Evolutionary conservation across 2,113 vertebrate species (phyloP).

Genomic region (Centropristis striata): DNA sequence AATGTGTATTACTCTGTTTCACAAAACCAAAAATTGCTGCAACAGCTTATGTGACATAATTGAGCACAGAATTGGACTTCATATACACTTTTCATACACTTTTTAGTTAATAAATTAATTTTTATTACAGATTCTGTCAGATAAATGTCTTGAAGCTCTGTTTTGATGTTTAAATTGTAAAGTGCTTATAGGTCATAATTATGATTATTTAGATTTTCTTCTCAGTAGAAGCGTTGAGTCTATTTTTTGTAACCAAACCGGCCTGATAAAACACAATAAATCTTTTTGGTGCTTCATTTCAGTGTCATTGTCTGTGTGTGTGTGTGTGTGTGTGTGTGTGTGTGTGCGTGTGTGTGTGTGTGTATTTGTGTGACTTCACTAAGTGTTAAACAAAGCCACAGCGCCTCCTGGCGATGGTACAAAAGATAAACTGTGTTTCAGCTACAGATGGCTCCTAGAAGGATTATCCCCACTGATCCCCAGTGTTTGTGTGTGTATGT

Average conservation of each 20-base stretch:
- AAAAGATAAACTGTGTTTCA: background rate
- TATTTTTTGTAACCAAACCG: constrained; percentile 7
- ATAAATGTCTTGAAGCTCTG: too few relatives aligned
- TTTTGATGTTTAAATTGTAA: too few relatives aligned
- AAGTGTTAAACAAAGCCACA: background rate
- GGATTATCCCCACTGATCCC: constrained; percentile 73
- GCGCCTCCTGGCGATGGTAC: constrained; percentile 50
- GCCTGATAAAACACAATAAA: constrained; percentile 17
- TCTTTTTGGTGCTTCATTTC: background rate
- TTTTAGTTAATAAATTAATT: too few relatives aligned
- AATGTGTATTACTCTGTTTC: too few relatives aligned
- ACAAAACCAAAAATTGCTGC: too few relatives aligned
- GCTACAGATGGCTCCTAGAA: constrained; percentile 49
- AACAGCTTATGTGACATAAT: too few relatives aligned
- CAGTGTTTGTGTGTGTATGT: constrained; percentile 27
- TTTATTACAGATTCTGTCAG: too few relatives aligned
- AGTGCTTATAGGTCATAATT: background rate
- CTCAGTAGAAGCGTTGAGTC: background rate
- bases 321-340: background rate
- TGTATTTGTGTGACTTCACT: background rate
- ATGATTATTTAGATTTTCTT: background rate
- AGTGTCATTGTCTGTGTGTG: background rate
- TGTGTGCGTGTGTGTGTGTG: background rate
- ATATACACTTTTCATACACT: too few relatives aligned
- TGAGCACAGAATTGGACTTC: too few relatives aligned